Conservation (phyloP, 2,888 invertebrate species). For the Koerneria pararmatus region DNA sequence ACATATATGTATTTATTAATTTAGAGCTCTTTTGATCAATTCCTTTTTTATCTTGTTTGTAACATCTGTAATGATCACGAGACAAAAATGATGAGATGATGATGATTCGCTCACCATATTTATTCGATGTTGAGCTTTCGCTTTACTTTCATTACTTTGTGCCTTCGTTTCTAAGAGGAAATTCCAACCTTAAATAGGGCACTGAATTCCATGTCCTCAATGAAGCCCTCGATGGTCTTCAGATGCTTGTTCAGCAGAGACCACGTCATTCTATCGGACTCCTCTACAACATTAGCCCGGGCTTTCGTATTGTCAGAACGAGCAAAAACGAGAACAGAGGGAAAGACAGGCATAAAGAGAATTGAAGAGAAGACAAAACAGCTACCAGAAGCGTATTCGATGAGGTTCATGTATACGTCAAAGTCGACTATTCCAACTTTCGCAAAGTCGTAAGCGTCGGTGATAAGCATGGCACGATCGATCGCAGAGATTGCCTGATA, state of each 20-base stretch:
- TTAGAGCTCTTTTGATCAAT: no score
- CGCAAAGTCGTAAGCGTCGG: slow-evolving; percentile 46
- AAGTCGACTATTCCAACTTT: slow-evolving; percentile 38
- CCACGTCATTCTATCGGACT: slow-evolving; percentile 46
- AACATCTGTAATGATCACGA: no score
- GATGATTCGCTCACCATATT: no score
- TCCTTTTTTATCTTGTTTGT: no score
- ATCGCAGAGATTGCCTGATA: slow-evolving; percentile 35
- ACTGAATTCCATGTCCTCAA: slow-evolving; percentile 37
- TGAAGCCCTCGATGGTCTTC: slow-evolving; percentile 37
- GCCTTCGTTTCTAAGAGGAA: neutral
- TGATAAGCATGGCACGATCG: slow-evolving; percentile 43
- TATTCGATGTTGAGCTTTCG: no score
- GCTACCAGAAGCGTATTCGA: slow-evolving; percentile 42
- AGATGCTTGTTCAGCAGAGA: slow-evolving; percentile 39
- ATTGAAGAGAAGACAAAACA: neutral
- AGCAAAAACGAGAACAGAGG: neutral
- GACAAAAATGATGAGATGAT: no score
- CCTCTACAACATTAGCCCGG: slow-evolving; percentile 27
- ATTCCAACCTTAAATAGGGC: slow-evolving; percentile 30
- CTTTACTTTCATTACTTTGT: neutral
- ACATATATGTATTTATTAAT: no score
- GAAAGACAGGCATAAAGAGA: neutral
- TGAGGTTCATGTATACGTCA: slow-evolving; percentile 38
- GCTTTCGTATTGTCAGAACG: neutral